Conservation (phyloP, 2,113 vertebrate genomes). For the Lanius collurio region DNA sequence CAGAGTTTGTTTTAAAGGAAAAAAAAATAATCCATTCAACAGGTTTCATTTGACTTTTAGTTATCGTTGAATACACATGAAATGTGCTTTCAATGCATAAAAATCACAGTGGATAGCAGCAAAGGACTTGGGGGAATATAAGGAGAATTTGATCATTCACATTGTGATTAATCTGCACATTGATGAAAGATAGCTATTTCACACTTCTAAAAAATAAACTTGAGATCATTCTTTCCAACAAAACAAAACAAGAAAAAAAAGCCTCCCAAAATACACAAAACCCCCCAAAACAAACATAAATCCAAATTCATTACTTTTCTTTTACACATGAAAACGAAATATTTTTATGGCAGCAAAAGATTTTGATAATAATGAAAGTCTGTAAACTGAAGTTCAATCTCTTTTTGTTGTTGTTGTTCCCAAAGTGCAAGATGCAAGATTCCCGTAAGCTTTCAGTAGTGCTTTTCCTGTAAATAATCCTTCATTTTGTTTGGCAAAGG, state of each 20-base stretch:
- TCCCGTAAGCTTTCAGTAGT: conserved; percentile 91
- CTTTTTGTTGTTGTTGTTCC: conserved; percentile 81
- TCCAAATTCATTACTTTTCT: conserved; percentile 58
- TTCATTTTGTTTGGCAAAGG: conserved; percentile 99
- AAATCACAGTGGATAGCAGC: conserved; percentile 89
- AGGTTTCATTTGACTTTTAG: conserved; percentile 71
- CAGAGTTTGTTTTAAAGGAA: conserved; percentile 39
- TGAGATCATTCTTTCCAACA: conserved; percentile 63
- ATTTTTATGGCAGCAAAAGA: conserved; percentile 80
- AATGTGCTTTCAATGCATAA: conserved; percentile 86
- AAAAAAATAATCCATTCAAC: conserved; percentile 59
- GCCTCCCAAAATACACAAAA: conserved; percentile 33
- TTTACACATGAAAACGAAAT: conserved; percentile 74
- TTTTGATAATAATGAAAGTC: conserved; percentile 77
- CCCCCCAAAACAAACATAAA: conserved; percentile 45
- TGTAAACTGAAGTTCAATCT: conserved; percentile 91
- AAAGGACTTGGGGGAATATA: conserved; percentile 71
- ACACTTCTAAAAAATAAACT: conserved; percentile 71
- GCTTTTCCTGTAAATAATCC: conserved; percentile 99
- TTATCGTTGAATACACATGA: conserved; percentile 77
- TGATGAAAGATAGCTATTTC: conserved; percentile 75
- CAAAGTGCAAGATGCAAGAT: conserved; percentile 93
- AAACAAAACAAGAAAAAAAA: conserved; percentile 49
- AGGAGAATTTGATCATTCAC: conserved; percentile 77
- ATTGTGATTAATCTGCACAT: conserved; percentile 80